Evolutionary conservation across 2,888 invertebrate genomes (phyloP), one percentile per base, ranked within the genome.

Genomic region (Aphidius colemani): DNA sequence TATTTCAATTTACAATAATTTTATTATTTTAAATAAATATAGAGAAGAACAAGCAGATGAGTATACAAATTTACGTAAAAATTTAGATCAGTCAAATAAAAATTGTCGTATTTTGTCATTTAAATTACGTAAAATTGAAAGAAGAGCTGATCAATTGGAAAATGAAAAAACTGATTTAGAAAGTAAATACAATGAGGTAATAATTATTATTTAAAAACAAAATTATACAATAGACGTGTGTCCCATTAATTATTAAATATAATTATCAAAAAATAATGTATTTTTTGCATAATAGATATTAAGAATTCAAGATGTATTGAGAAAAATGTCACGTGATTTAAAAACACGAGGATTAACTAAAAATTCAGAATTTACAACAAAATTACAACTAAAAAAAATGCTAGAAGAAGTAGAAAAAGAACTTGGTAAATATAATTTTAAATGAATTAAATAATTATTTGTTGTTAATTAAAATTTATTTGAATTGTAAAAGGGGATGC

Each of bases 51-150:
- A 98, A 84, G 95, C 95, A 7, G 95, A 97, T 76, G 98, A 98
- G 80, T 98, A 98, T 79, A 90, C 94, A 3, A 94, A 94, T 61
- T 82, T 99, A 58, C 93, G 97, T 84, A 93, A 96, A 78, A 98
- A 98, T 82, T 86, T 99, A 71, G 98, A 99, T 78, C 94, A 95
- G 78, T 94, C 96, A 4, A 95, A 96, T 57, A 99, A 99, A 82
- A 98, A 98, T 84, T 98, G 98, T 84, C 88, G 99, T 73, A 96
- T 99, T 73, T 87, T 99, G 70, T 98, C 98, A 71, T 99, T 99
- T 84, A 99, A 99, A 83, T 85, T 99, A 71, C 89, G 98, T 77
- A 99, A 99, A 86, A 89, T 95, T 59, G 99, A 99, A 82, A 88
- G 98, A 66, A 90, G 89, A 82, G 87, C 90, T 59, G 95, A 95